A percentile compares a stretch with the other conserved stretches of the same genome.
Evolutionary conservation across 2,888 invertebrate species (phyloP).

Genomic region (Drosophila nigritarsus): DNA sequence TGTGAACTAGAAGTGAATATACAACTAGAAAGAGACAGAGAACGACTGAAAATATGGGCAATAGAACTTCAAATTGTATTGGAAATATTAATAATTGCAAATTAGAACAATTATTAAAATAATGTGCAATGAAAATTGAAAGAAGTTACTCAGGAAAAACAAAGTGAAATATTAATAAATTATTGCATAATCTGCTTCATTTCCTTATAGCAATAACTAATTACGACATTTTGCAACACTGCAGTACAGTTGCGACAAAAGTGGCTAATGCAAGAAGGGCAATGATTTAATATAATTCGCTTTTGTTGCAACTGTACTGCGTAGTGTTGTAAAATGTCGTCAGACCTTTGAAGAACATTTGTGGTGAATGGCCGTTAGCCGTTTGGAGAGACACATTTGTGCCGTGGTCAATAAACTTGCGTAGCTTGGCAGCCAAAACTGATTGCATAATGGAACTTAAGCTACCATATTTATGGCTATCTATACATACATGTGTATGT

Average conservation of each 20-base stretch:
- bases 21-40: not conserved
- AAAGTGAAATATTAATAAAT: not conserved
- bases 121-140: not conserved
- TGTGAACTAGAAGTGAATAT: not conserved
- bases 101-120: not conserved
- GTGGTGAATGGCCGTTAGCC: constrained; percentile 44
- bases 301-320: constrained; percentile 37
- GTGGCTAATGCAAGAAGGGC: not conserved
- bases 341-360: not conserved
- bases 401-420: constrained; percentile 76
- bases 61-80: not conserved
- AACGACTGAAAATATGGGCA: constrained; percentile 12
- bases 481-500: not conserved
- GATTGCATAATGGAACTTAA: constrained; percentile 77
- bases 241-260: not conserved
- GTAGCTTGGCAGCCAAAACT: constrained; percentile 71
- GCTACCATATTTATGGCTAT: constrained; percentile 41
- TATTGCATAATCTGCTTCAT: not conserved
- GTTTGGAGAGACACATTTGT: constrained; percentile 6
- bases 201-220: not conserved
- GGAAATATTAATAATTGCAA: not conserved
- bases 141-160: not conserved
- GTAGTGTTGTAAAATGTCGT: constrained; percentile 22
- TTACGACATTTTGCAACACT: not conserved
- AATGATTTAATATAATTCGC: not conserved